Percentiles rank a stretch among this genome's conserved stretches.
These are phyloP conservation scores for Augiades crinisus DNA, from an alignment of 2,888 invertebrate genomes.

Conservation along the genomic window DNA sequence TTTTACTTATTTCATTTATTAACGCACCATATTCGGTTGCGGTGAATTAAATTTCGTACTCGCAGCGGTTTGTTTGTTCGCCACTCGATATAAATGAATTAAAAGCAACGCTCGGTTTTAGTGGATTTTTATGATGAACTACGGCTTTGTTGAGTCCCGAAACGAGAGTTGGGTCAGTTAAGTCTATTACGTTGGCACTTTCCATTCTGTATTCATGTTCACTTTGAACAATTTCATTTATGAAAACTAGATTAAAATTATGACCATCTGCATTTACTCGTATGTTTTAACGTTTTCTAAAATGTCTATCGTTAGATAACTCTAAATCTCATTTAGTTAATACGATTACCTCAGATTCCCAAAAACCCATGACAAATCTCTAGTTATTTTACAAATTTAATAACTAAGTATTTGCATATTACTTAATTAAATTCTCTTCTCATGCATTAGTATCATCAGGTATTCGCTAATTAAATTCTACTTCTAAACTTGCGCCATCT, in stretches of 20 bases:
- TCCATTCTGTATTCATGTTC: constrained; percentile 19
- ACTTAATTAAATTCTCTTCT: constrained; percentile 19
- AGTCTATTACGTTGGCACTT: constrained; percentile 11
- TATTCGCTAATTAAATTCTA: constrained; percentile 23
- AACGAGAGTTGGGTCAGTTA: constrained; percentile 17
- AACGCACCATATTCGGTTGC: constrained; percentile 45
- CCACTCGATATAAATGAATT: constrained; percentile 30
- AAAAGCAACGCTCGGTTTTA: constrained; percentile 19
- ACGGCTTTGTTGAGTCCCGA: constrained; percentile 13
- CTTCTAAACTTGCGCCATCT: constrained; percentile 14
- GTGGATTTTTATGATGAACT: constrained; percentile 16
- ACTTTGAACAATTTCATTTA: constrained; percentile 10
- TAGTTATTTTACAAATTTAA: constrained; percentile 2
- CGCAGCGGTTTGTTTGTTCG: constrained; percentile 43
- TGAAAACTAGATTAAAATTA: constrained; percentile 16
- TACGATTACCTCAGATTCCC: background rate
- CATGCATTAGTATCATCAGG: constrained; percentile 13
- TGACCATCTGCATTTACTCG: constrained; percentile 6
- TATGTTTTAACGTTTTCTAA: constrained; percentile 1
- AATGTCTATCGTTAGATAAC: too few relatives aligned
- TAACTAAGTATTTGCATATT: constrained; percentile 16
- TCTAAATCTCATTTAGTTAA: too few relatives aligned
- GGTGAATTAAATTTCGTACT: constrained; percentile 53
- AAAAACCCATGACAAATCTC: background rate
- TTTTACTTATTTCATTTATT: constrained; percentile 63